Base-by-base conservation (phyloP, 2,113 vertebrate genomes). In the Oplegnathus fasciatus region DNA sequence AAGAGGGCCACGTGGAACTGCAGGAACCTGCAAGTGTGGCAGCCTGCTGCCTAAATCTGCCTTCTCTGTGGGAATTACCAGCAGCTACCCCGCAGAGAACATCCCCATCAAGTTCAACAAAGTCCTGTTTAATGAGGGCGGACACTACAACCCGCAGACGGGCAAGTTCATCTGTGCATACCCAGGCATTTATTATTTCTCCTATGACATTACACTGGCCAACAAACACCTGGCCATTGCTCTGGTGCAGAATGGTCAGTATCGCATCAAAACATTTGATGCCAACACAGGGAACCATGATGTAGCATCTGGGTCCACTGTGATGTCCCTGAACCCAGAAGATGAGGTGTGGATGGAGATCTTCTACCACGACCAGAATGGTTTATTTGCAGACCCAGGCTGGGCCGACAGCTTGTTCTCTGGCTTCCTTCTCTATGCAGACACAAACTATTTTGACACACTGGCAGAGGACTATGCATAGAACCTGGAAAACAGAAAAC, bases 331-430 rank as follows among this genome's bases (percentile, higher is more conserved):
- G 72, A 97, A 98, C 90, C 96, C 98, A 44, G 98, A 99, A 81
- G 98, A 99, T 0, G 97, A 99, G 90, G 98, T 99, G 30, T 99
- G 98, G 98, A 94, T 99, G 92, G 97, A 99, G 90, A 99, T 99
- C 91, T 99, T 99, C 94, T 99, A 96, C 83, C 87, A 93, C 0
- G 98, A 99, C 90, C 98, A 99, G 89, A 99, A 99, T 0, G 98
- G 98, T 57, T 95, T 99, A 82, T 99, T 99, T 93, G 95, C 97
- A 4, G 98, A 99, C 86, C 96, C 97, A 1, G 96, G 97, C 0
- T 99, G 98, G 98, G 95, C 98, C 20, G 98, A 99, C 92, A 99
- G 98, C 85, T 95, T 99, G 75, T 99, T 99, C 93, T 99, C 98
- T 1, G 98, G 98, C 42, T 99, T 99, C 90, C 96, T 99, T 17